Base-by-base conservation (phyloP, 2,888 invertebrate genomes). In the Meiosimyza decipiens region DNA sequence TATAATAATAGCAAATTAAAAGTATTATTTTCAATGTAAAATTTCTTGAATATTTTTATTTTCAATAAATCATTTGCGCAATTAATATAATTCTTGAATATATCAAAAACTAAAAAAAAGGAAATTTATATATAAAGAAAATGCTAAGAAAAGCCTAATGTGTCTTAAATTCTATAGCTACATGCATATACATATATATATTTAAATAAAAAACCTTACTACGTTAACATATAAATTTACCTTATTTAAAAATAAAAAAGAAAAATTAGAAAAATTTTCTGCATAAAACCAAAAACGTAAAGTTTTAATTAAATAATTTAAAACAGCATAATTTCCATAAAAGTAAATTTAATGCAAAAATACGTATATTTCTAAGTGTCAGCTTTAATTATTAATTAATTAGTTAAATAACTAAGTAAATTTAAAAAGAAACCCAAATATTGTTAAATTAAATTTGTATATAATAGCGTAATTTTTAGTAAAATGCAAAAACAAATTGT, bases 101-200 rank as follows among this genome's bases (percentile, higher is more conserved):
- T 69, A 70, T 54, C 74, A 77, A 77, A 60, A 75, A 74, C 63
- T 74, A 74, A 77, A 74, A n/a, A 16, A 63, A 49, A 49, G 18
- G 47, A 47, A 60, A 60, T 60, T 60, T 49, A 51, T 52, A 68
- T 63, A 28, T 63, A 40, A 76, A 76, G 79, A 76, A 77, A 79
- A 76, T 72, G 81, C 80, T 84, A 85, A 84, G 81, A 82, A 82
- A 83, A 85, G 85, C 85, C 85, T 85, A 82, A 85, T 85, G 85
- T 85, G 85, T 85, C 85, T 85, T 85, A 85, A 85, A 85, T 82
- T 84, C 85, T 85, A 82, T 81, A 83, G 83, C 83, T 83, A 81
- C 82, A 82, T 81, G 80, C 68, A 82, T 81, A 81, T 81, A n/a
- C n/a, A n/a, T n/a, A 55, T 55, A 63, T 54, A 54, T 47, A 70